phyloP scores from a whole-genome alignment of 37 sponge, comb jelly and placozoan genomes.

The Chondrosia reniformis region DNA sequence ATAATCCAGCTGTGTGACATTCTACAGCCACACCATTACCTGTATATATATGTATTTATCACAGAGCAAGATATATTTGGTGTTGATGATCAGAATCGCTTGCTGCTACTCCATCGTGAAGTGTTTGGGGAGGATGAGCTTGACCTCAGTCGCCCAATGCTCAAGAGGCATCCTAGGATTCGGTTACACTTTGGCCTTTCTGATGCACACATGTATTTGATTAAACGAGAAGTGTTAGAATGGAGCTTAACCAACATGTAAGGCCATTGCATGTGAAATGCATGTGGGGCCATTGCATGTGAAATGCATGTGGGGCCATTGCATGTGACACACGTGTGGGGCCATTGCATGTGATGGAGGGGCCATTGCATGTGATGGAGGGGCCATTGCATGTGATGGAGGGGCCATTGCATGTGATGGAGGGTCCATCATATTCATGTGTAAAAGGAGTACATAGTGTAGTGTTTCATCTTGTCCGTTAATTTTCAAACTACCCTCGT shows the following conservation, averaged over 20 bases:
- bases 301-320: background rate
- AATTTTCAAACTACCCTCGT: too few relatives aligned
- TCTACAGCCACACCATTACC: too few relatives aligned
- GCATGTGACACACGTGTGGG: background rate
- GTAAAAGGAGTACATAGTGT: too few relatives aligned
- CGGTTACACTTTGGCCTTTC: conserved; percentile 46
- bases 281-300: too few relatives aligned
- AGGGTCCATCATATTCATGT: too few relatives aligned
- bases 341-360: background rate
- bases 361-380: too few relatives aligned
- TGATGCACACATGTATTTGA: conserved; percentile 86
- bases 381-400: too few relatives aligned
- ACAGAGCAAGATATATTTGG: conserved; percentile 16
- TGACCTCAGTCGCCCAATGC: conserved; percentile 30
- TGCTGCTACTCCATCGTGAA: conserved; percentile 1
- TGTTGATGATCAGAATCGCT: background rate
- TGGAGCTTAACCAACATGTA: conserved; percentile 57
- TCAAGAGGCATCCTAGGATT: conserved; percentile 53
- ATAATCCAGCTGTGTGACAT: too few relatives aligned
- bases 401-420: too few relatives aligned
- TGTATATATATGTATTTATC: too few relatives aligned
- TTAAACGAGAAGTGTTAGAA: conserved; percentile 73
- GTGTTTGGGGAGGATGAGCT: conserved; percentile 8
- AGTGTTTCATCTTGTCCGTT: too few relatives aligned
- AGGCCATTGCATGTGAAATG: too few relatives aligned